Evolutionary conservation across 2,113 vertebrate species (phyloP), one percentile per base, ranked within the genome.

Genomic region (Stercorarius parasiticus): DNA sequence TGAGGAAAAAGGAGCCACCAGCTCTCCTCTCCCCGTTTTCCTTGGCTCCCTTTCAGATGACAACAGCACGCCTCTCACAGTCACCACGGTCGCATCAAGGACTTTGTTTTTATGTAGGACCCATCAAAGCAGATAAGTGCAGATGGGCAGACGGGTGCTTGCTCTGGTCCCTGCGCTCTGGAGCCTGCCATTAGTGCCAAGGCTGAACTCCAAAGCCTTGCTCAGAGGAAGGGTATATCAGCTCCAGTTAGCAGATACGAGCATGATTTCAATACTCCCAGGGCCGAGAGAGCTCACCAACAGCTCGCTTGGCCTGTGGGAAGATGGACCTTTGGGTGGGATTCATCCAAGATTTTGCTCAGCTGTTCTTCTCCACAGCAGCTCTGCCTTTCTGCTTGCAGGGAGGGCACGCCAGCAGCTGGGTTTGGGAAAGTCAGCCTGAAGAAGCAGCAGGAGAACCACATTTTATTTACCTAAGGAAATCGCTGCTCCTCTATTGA

Each of bases 21-120:
- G 29, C 0, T 0, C 27, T 70, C 10, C 9, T 71, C 14, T 90
- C 42, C 27, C 23, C 11, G 1, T 91, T 91, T 64, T 50, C 5
- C 32, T 50, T 82, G 69, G 7, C 30, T 78, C 34, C 13, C 36
- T 84, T 77, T 53, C 27, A 62, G 27, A 38, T 83, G 40, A 14
- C 27, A 49, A 40, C 65, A 70, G 34, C 0, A 0, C 66, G 53
- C 21, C 40, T n/a, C 64, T 73, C 34, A 21, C 71, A 77, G 16
- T 43, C 53, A 65, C 30, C 34, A 40, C 4, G 6, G 55, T 36
- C 82, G 50, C 50, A 43, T 56, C 81, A 19, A 71, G 55, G 50
- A 29, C 45, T 61, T 66, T 11, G 22, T 62, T 62, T 82, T 62
- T 80, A 26, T 36, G 29, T 38, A 59, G 61, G 26, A 11, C 42